Percentiles rank a stretch among this genome's conserved stretches.
These are phyloP conservation scores for Diplosoma virens DNA, from an alignment of 23 tunicate species.

Conservation along the genomic window DNA sequence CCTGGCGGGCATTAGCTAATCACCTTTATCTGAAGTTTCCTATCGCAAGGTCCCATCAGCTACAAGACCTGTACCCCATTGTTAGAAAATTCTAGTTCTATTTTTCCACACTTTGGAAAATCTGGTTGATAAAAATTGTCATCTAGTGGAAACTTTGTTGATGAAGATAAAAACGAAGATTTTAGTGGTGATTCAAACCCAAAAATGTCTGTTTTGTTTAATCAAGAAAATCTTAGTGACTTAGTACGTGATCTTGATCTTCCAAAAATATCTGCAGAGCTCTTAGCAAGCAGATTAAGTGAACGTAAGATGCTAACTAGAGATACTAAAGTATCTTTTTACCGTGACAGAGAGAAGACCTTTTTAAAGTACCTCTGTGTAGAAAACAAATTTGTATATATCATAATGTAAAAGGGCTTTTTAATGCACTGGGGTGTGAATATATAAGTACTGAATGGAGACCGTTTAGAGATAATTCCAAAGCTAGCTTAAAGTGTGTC, in stretches of 20 bases:
- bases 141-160: neutral
- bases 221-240: conserved; percentile 6
- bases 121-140: conserved; percentile 1
- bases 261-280: neutral
- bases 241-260: conserved; percentile 13
- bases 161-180: neutral
- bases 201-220: conserved; percentile 14
- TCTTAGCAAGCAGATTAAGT: conserved; percentile 3
- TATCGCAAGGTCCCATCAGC: neutral
- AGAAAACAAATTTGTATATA: conserved; percentile 2
- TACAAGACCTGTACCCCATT: neutral
- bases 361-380: neutral
- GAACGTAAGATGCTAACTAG: neutral
- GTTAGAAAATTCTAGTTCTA: neutral
- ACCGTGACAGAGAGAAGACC: conserved; percentile 13
- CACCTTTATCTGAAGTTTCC: neutral
- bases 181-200: neutral
- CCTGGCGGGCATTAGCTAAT: too few species aligned
- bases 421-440: conserved; percentile 18
- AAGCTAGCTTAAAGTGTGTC: conserved; percentile 5
- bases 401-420: neutral
- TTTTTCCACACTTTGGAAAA: neutral
- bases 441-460: neutral
- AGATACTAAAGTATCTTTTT: conserved; percentile 8
- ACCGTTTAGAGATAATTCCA: neutral